Conservation (phyloP, 2,113 vertebrate genomes). For the Shinisaurus crocodilurus region DNA sequence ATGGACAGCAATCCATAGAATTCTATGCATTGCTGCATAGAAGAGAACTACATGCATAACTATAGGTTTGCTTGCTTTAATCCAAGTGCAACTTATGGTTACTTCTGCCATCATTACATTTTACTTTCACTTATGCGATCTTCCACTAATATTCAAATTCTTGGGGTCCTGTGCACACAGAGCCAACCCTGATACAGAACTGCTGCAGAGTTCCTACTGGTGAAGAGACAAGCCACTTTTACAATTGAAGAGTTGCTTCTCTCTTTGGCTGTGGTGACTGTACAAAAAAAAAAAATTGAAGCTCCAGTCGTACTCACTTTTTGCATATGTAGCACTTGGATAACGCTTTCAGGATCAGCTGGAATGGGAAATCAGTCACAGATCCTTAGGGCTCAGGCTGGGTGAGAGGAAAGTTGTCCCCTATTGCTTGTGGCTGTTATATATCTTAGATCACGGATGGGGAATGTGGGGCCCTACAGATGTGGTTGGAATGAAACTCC, state of each 20-base stretch:
- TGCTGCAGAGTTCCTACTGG: neutral
- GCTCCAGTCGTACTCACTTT: neutral
- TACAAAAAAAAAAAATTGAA: neutral
- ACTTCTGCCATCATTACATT: too few species aligned
- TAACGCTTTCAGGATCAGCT: neutral
- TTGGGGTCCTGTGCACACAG: too few species aligned
- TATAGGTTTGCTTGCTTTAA: neutral
- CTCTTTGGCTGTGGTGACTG: neutral
- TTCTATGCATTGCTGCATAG: neutral
- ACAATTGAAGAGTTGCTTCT: neutral
- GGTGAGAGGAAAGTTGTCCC: neutral
- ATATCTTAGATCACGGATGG: too few species aligned
- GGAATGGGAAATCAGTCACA: neutral
- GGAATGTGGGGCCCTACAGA: too few species aligned
- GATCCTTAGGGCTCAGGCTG: neutral
- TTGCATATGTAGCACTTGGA: neutral
- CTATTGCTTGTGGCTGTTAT: neutral
- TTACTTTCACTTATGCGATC: too few species aligned
- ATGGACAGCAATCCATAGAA: neutral
- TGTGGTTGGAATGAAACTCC: too few species aligned
- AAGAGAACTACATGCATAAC: too few species aligned
- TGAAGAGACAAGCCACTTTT: neutral
- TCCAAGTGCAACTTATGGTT: too few species aligned
- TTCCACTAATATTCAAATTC: too few species aligned
- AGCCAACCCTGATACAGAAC: too few species aligned